Evolutionary conservation across 64 coral and sea anemone genomes (phyloP), one percentile per base, ranked within the genome.

Genomic region (Montipora cactus): DNA sequence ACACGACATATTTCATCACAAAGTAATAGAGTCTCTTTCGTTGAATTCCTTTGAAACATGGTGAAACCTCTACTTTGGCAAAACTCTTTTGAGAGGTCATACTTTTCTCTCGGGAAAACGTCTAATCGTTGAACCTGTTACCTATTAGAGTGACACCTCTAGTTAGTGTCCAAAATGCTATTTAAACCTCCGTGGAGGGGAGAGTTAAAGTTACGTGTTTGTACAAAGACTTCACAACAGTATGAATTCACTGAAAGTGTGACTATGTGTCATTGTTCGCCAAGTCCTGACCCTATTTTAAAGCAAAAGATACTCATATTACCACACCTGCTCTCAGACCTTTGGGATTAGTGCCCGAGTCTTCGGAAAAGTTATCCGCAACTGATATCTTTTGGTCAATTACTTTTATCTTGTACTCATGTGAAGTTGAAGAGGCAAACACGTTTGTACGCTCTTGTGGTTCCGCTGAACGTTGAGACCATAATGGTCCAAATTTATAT

Each of bases 1-100:
- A 71, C 68, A 71, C 68, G n/a, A 71, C 25, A 71, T 71, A 68
- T 71, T n/a, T 71, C 20, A 71, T 20, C 68, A 71, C 68, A 23
- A 21, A 71, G 20, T 71, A 71, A 71, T 23, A 71, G 68, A 21
- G 68, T 71, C 3, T 71, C 62, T 13, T 67, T 67, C 15, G 0
- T 2, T 14, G 8, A 6, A 71, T 71, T 71, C 21, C 4, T 71
- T 71, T 71, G 19, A n/a, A 71, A 71, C 8, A 71, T 23, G 14
- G 68, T 71, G 28, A 23, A 71, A 21, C 68, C 68, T 71, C 20
- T 71, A 71, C 68, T 71, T 71, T 71, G 18, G 18, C 2, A 71
- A 1, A 21, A 11, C 68, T 71, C 6, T 22, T 71, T 71, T 71
- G 20, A 71, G 68, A 5, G 20, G 68, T n/a, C 18, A 71, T 1